Base-by-base conservation (phyloP, 30 jellyfish, hydroid and myxozoan species). In the Aurelia sp. region DNA sequence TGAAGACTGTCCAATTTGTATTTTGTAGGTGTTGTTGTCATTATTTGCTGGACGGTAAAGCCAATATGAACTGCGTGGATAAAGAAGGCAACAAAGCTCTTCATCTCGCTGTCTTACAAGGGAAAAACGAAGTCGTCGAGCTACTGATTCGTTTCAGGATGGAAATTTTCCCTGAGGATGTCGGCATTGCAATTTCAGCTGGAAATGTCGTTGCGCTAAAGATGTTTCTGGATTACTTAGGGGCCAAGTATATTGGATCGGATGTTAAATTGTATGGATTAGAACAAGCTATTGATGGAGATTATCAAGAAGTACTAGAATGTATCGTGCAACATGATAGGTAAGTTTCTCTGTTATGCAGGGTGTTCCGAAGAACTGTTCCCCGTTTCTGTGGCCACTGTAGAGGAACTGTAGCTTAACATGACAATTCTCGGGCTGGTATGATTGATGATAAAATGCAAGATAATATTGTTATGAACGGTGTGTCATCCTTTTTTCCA, bases 1-100 rank as follows among this genome's bases (percentile, higher is more conserved):
- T 37, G 10, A 37, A 37, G 50, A 7, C 10, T 37, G 50, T 37
- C 55, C 55, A 44, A 4, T 64, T 1, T 74, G 27, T 20, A n/a
- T 12, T 44, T 20, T 23, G 9, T 16, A 76, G 86, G 0, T 37
- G 44, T 31, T 17, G 40, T 5, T 61, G 69, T 27, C 68, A 58
- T 19, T 64, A 48, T 16, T 47, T 81, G 48, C 33, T 81, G 20
- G 73, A 61, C 20, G 31, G 47, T 5, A 70, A 59, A 22, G 91
- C 91, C 1, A 74, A 23, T 16, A 8, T 81, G 68, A 6, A 52
- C 69, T 3, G 16, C 60, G 40, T 16, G 13, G 84, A 81, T 30
- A 52, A 53, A n/a, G 91, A 67, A n/a, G 82, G 77, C 8, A 60
- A 55, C 23, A 81, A 22, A n/a, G 75, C 91, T 1, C 50, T 33